Percentiles rank a stretch among this genome's conserved stretches.
phyloP scores from a whole-genome alignment of 2,888 invertebrate species.

The Folsomia candida region DNA sequence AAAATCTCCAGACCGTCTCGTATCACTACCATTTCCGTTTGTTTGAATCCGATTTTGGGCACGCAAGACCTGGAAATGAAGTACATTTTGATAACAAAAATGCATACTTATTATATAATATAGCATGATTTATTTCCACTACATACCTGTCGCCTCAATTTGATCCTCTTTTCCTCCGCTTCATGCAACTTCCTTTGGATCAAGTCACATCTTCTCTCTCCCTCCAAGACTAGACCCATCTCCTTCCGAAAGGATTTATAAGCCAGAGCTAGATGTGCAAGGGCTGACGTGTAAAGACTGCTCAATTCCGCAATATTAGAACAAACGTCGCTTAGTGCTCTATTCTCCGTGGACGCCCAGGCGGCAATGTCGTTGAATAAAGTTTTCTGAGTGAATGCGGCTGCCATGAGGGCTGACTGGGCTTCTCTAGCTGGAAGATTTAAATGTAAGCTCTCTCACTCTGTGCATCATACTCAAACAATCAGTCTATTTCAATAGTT shows the following conservation, averaged over 20 bases:
- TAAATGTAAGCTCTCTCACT: too few species aligned
- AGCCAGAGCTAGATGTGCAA: constrained; percentile 44
- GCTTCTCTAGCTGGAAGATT: constrained; percentile 48
- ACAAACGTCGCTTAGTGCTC: constrained; percentile 48
- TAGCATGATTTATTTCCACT: background rate
- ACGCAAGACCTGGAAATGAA: constrained; percentile 38
- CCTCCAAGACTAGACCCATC: constrained; percentile 48
- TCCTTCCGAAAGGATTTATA: constrained; percentile 49
- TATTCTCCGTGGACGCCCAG: constrained; percentile 49
- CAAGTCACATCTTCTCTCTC: constrained; percentile 46
- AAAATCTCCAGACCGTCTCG: constrained; percentile 53
- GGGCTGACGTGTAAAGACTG: constrained; percentile 38
- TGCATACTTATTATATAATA: too few species aligned
- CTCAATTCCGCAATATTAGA: constrained; percentile 46
- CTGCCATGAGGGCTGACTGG: constrained; percentile 43
- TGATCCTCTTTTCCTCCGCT: constrained; percentile 47
- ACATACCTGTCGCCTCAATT: constrained; percentile 43
- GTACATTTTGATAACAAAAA: too few species aligned
- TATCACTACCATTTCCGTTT: constrained; percentile 31
- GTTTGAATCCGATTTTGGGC: constrained; percentile 45
- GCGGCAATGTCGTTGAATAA: constrained; percentile 48
- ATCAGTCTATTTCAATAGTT: too few species aligned
- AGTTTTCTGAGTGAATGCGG: constrained; percentile 47
- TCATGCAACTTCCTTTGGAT: constrained; percentile 44
- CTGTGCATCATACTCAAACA: too few species aligned